phyloP scores from a whole-genome alignment of 2,113 vertebrate species.

The Paramormyrops kingsleyae region DNA sequence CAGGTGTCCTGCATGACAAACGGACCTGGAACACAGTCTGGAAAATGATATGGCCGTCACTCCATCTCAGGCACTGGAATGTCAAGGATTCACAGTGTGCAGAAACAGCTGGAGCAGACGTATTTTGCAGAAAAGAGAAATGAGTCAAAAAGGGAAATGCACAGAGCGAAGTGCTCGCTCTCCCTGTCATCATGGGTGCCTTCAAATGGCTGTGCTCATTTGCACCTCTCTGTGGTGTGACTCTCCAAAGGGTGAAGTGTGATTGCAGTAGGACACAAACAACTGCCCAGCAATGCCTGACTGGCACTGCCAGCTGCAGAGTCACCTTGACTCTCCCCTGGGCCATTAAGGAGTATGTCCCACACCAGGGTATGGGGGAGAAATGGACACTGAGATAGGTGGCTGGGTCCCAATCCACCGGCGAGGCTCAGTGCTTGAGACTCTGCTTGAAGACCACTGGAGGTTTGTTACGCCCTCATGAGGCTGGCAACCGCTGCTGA shows the following conservation, averaged over 20 bases:
- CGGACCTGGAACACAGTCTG: slow-evolving; percentile 59
- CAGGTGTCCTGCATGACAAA: slow-evolving; percentile 54
- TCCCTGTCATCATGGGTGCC: background rate
- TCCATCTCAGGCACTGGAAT: slow-evolving; percentile 53
- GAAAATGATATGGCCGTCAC: slow-evolving; percentile 52
- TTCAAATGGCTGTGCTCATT: background rate
- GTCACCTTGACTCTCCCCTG: background rate
- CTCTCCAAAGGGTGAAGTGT: background rate
- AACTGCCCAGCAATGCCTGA: background rate
- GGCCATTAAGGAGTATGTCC: background rate
- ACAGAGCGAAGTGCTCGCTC: background rate
- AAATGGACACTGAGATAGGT: background rate
- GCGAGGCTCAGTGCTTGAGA: background rate
- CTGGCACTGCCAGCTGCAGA: background rate
- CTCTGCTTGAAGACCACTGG: background rate
- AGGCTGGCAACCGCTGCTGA: background rate
- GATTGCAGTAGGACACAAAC: background rate
- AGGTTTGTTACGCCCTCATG: background rate
- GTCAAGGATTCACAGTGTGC: slow-evolving; percentile 40
- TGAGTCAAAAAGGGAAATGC: background rate
- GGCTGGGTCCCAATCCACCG: background rate
- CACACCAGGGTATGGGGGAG: background rate
- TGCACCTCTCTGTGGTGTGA: background rate
- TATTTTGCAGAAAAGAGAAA: slow-evolving; percentile 41
- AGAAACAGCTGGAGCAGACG: slow-evolving; percentile 46